phyloP scores from a whole-genome alignment of 1,140 invertebrate genomes.

The Euglossa dilemma region DNA sequence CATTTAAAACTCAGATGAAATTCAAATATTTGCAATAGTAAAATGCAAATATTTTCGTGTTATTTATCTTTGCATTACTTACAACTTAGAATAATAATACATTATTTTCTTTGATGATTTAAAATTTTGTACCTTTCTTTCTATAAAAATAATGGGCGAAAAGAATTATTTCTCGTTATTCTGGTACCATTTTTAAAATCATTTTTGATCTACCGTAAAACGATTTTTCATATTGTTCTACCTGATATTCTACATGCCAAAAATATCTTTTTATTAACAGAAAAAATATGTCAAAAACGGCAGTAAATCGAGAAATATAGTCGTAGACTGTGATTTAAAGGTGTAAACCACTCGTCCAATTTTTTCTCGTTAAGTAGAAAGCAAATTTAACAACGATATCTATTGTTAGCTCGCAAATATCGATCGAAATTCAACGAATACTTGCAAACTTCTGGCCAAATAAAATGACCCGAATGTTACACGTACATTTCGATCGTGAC shows the following conservation, averaged over 20 bases:
- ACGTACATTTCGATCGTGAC: not conserved
- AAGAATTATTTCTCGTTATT: no score
- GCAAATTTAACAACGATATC: not conserved
- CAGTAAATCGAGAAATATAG: not conserved
- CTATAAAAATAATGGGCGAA: no score
- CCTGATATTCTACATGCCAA: not conserved
- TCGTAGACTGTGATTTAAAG: not conserved
- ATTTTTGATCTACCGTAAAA: not conserved
- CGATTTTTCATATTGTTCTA: not conserved
- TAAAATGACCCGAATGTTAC: slow-evolving; percentile 2
- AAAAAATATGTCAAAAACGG: not conserved
- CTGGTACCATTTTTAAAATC: not conserved
- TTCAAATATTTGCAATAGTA: no score
- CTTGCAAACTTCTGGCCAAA: not conserved
- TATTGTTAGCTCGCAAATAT: slow-evolving; percentile 37
- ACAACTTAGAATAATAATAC: no score
- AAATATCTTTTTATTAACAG: not conserved
- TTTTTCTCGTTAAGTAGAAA: slow-evolving; percentile 11
- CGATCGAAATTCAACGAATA: slow-evolving; percentile 36
- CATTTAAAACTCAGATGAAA: no score
- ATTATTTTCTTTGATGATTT: no score
- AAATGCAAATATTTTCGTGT: no score
- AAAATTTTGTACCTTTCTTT: no score
- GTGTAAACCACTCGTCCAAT: not conserved
- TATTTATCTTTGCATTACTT: no score